Evolutionary conservation across 2,888 invertebrate genomes (phyloP), one percentile per base, ranked within the genome.

Genomic region (Heteromurus nitidus): DNA sequence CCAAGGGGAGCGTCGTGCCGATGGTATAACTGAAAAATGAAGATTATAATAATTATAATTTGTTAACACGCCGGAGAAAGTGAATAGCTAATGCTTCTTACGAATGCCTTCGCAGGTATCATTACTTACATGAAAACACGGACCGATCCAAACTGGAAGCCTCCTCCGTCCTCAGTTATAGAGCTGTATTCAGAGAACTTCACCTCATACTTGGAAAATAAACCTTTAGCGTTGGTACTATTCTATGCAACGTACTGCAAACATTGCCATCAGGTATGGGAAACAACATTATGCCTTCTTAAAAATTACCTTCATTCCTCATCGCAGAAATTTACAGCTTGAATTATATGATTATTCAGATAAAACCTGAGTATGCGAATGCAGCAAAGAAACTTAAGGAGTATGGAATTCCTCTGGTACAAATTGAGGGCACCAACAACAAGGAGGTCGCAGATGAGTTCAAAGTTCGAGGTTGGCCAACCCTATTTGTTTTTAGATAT

Each of bases 201-300:
- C 88, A 89, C 90, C 65, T 88, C 89, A 1, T 88, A 88, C 76
- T 87, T 91, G 28, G 86, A 88, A 2, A 87, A 89, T 20, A 88
- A 90, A 70, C 89, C 90, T 18, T 87, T 90, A 18, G 89, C 90
- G 2, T 88, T 92, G 18, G 91, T 92, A 5, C 90, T 91, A 85
- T 92, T 92, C 87, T 92, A 91, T 88, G 91, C 92, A 28, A 91
- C 91, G n/a, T 91, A 91, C 90, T 91, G 88, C 82, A 86, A 87
- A 64, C 88, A 88, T 81, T 88, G 88, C 76, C 82, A 87, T 62
- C 88, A 88, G 85, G 88, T 88, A 87, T n/a, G n/a, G n/a, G n/a
- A n/a, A n/a, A n/a, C n/a, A n/a, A n/a, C n/a, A n/a, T n/a, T n/a
- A 26, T 13, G 42, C 65, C 9, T 7, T 18, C 7, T 36, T 26